Conservation (phyloP, 2,888 invertebrate species). For the Amphimallon solstitiale region DNA sequence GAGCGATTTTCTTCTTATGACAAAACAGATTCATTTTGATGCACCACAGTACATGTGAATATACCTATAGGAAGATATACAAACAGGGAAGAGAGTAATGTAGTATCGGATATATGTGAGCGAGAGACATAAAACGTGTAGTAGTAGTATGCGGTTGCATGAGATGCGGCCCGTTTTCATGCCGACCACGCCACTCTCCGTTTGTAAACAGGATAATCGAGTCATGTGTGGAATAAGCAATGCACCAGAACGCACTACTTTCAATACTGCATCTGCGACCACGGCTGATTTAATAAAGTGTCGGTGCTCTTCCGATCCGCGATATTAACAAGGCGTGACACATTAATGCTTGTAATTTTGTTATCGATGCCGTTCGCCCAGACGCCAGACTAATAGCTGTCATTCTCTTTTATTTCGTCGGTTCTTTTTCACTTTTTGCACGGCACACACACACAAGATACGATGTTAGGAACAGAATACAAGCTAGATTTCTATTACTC, state of each 20-base stretch:
- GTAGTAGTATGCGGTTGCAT: conserved; percentile 27
- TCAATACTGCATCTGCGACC: conserved; percentile 35
- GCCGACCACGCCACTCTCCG: conserved; percentile 57
- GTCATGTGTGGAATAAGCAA: conserved; percentile 60
- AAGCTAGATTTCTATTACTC: no score
- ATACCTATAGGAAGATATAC: conserved; percentile 13
- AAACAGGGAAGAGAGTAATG: conserved; percentile 26
- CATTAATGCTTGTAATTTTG: conserved; percentile 59
- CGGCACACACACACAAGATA: neutral
- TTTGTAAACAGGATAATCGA: conserved; percentile 62
- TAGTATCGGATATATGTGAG: conserved; percentile 11
- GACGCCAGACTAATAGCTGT: conserved; percentile 52
- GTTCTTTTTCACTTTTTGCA: conserved; percentile 6
- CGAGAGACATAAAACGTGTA: conserved; percentile 30
- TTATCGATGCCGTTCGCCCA: conserved; percentile 51
- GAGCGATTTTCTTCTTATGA: no score
- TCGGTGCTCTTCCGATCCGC: conserved; percentile 46
- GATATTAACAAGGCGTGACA: conserved; percentile 58
- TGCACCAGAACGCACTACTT: conserved; percentile 41
- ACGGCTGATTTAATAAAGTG: conserved; percentile 50
- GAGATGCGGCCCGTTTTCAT: conserved; percentile 51
- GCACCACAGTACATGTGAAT: neutral
- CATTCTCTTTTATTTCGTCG: conserved; percentile 46
- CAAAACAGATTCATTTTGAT: no score
- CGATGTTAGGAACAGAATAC: no score